A percentile compares a stretch with the other conserved stretches of the same genome.
phyloP scores from a whole-genome alignment of 2,888 invertebrate species.

The Cryptocheilus praepositus region DNA sequence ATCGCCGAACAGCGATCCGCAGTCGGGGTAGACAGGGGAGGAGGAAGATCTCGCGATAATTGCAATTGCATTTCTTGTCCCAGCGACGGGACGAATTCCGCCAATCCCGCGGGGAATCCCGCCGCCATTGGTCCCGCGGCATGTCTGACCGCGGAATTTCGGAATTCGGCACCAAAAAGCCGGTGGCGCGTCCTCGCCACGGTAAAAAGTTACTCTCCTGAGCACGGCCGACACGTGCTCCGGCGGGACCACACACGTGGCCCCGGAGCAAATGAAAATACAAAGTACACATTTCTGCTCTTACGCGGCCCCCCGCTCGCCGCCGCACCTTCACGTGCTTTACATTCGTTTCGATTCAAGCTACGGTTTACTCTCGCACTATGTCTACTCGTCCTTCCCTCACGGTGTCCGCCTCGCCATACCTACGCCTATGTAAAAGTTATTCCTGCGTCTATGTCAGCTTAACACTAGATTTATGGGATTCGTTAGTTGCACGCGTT shows the following conservation, averaged over 20 bases:
- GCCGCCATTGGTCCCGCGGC: constrained; percentile 13
- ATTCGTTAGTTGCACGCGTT: no score
- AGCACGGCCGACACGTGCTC: constrained; percentile 47
- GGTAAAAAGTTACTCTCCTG: constrained; percentile 43
- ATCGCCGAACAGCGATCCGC: constrained; percentile 9
- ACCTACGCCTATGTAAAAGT: no score
- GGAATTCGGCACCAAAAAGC: constrained; percentile 58
- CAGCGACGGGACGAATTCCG: constrained; percentile 33
- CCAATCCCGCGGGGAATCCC: constrained; percentile 30
- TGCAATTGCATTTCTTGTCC: constrained; percentile 45
- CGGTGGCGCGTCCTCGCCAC: constrained; percentile 36
- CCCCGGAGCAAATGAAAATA: constrained; percentile 24
- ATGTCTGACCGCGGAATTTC: constrained; percentile 46
- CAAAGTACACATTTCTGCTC: constrained; percentile 7
- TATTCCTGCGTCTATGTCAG: no score
- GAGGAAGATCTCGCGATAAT: constrained; percentile 5
- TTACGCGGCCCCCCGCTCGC: neutral
- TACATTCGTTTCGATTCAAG: neutral
- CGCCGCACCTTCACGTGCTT: neutral
- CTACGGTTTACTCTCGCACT: neutral
- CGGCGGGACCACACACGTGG: constrained; percentile 56
- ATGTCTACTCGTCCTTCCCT: no score
- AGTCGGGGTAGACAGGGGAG: constrained; percentile 15
- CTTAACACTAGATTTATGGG: no score
- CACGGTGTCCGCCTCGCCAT: no score